These are phyloP conservation scores for Nasonia giraulti DNA, from an alignment of 1,140 invertebrate species.

Conservation along the genomic window DNA sequence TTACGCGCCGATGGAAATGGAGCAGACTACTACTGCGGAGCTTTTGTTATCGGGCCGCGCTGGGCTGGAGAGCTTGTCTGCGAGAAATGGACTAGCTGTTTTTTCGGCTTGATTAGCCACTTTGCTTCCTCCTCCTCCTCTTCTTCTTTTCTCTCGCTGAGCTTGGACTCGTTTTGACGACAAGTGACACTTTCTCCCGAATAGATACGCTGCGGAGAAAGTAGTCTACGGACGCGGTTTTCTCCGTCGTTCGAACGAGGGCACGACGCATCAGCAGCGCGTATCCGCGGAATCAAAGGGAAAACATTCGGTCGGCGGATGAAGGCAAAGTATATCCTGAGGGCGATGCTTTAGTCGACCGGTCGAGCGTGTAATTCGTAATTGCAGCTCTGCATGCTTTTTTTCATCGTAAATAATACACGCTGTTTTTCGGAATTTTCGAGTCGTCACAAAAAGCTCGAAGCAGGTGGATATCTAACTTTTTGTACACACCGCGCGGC, in stretches of 20 bases:
- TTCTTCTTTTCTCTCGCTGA: too few relatives aligned
- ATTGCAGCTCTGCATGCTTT: background rate
- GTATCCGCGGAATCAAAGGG: too few relatives aligned
- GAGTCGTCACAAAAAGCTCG: too few relatives aligned
- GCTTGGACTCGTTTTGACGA: too few relatives aligned
- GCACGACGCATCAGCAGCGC: too few relatives aligned
- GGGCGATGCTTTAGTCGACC: constrained; percentile 10
- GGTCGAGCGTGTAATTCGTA: constrained; percentile 13
- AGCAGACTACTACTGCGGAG: background rate
- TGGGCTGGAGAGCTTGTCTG: too few relatives aligned
- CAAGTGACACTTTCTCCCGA: too few relatives aligned
- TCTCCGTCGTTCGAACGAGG: too few relatives aligned
- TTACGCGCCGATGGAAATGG: background rate
- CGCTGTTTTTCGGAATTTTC: background rate
- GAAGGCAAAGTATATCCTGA: background rate
- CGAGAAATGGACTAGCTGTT: background rate
- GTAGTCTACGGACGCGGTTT: too few relatives aligned
- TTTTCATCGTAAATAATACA: too few relatives aligned
- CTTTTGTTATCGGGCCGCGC: background rate
- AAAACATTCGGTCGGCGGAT: background rate
- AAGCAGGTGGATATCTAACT: background rate
- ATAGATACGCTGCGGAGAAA: too few relatives aligned
- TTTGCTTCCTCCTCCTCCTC: background rate
- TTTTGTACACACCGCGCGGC: background rate
- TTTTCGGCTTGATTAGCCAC: background rate